Evolutionary conservation across 2,113 vertebrate genomes (phyloP).

Genomic region (Alouatta palliata): DNA sequence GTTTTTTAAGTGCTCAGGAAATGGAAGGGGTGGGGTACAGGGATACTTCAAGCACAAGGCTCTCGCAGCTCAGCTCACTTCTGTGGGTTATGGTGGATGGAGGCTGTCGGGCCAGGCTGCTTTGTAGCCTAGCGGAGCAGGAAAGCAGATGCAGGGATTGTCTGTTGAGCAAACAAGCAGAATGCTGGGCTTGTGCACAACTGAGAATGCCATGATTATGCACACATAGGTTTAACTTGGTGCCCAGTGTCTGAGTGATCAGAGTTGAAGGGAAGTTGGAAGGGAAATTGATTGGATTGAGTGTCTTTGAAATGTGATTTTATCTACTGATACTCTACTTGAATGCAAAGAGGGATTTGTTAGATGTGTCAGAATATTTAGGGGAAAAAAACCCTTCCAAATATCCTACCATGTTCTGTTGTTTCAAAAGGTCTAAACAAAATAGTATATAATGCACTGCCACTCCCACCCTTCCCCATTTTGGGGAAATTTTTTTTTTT

Average conservation of each 20-base stretch:
- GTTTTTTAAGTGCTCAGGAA: neutral
- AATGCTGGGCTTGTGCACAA: neutral
- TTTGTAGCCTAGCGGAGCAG: accelerated
- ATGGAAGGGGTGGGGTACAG: neutral
- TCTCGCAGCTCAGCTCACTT: neutral
- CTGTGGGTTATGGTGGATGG: accelerated
- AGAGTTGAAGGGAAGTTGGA: neutral
- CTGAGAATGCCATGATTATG: neutral
- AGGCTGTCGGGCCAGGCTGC: accelerated
- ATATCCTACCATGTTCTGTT: neutral
- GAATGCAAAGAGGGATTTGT: neutral
- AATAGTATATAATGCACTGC: neutral
- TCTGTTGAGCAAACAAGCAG: neutral
- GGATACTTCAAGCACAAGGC: accelerated
- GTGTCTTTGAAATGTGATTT: slow-evolving; percentile 1
- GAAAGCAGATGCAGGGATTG: neutral
- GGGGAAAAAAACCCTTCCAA: neutral
- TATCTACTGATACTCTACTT: neutral
- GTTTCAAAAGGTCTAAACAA: neutral
- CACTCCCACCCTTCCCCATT: neutral
- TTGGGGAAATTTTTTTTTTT: too few relatives aligned
- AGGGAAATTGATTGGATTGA: neutral
- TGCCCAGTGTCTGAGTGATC: neutral
- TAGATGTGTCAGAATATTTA: neutral
- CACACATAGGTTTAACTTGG: neutral